Evolutionary conservation across 2,113 vertebrate species (phyloP), one percentile per base, ranked within the genome.

Genomic region (Catharus minimus): DNA sequence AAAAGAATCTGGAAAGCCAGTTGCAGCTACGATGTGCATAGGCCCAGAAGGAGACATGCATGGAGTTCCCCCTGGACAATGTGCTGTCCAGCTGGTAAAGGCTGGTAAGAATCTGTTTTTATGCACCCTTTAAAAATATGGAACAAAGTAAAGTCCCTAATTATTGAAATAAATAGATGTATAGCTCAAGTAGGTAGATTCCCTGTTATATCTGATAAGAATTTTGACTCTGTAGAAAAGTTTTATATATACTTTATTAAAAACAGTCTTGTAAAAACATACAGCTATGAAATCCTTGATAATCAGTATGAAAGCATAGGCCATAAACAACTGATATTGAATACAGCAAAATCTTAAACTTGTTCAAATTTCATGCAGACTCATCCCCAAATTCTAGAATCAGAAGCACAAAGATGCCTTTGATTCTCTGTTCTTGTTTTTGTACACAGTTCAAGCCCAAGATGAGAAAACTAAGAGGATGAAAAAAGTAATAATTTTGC

Each of bases 11-110:
- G 98, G 98, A 28, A 98, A 98, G 52, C 98, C 99, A 6, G 98
- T 99, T 77, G 99, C 99, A 56, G 98, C 97, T 14, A 98, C 97
- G 1, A 87, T 99, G 96, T 99, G 99, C 86, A 99, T 99, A 30
- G 99, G 99, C 81, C 98, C 99, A 4, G 97, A 99, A 32, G 99
- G 99, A 92, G 99, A 99, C 53, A 93, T 99, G 97, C 98, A 99
- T 6, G 97, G 98, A 0, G 95, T 99, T 68, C 23, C 93, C 47
- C 98, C 99, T 2, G 99, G 98, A 82, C 98, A 99, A n/a, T 99
- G 99, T 89, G 99, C 99, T 1, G 97, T 98, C 88, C 97, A 95
- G 47, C 97, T 99, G 46, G 98, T 98, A 36, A 99, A 98, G 95
- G 99, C 99, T 95, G 99, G 99, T 99, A 96, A 92, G 94, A 52